Evolutionary conservation across 2,113 vertebrate genomes (phyloP), one percentile per base, ranked within the genome.

Genomic region (Gavia stellata): DNA sequence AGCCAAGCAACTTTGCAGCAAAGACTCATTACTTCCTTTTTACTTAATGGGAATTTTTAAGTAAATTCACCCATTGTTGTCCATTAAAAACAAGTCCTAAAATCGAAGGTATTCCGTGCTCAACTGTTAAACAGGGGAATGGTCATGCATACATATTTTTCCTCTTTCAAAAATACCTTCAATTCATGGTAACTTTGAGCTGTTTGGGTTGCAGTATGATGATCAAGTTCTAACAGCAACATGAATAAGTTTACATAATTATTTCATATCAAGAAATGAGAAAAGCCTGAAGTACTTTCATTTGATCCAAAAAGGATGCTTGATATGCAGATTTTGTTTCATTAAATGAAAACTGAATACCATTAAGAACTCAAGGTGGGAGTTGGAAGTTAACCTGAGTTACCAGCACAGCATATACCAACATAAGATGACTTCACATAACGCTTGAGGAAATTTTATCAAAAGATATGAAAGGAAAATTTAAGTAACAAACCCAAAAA

Each of bases 21-120:
- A 61, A 53, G 9, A 8, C n/a, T 50, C 12, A 3, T 0, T 3
- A 12, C 12, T 53, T 25, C 23, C 36, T 61, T 75, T 26, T 16
- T 8, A 8, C 21, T 66, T 10, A 6, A 7, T 4, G 7, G 59
- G 50, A 28, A 40, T 55, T 45, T 28, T 23, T 0, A 56, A 92
- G 40, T 21, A 59, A 38, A 52, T 68, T 61, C 40, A 17, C 14
- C 36, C 6, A 17, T 20, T 23, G 33, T 3, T 44, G n/a, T 44
- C n/a, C 29, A 9, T 17, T 38, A 34, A 10, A 59, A 87, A 26
- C 11, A 38, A 52, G 45, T 29, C 45, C 8, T 7, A 13, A 36
- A 72, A 45, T 0, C 3, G 28, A 36, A 85, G 36, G 15, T 29
- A 52, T 19, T 55, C n/a, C 66, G 31, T 2, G 8, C 4, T 63